Evolutionary conservation across 2,888 invertebrate species (phyloP).

Genomic region (Craniophora ligustri): DNA sequence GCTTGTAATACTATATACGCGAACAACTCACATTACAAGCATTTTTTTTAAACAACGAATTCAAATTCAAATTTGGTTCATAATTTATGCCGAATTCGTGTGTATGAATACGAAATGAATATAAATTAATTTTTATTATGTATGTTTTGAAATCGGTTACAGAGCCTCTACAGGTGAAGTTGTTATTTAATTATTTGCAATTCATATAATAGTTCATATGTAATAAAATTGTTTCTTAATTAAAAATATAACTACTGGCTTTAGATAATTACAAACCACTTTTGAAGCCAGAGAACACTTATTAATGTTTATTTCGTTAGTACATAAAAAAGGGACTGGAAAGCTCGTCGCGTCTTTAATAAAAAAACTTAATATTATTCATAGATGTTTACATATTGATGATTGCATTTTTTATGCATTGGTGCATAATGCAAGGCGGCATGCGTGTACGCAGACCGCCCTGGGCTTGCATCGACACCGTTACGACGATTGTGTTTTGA

Average conservation of each 20-base stretch:
- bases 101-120: constrained; percentile 26
- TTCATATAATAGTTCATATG: constrained; percentile 11
- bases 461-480: constrained; percentile 71
- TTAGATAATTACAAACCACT: background rate
- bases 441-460: constrained; percentile 57
- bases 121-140: constrained; percentile 24
- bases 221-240: constrained; percentile 7
- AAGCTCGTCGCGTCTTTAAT: constrained; percentile 24
- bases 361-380: constrained; percentile 49
- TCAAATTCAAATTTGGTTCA: constrained; percentile 20
- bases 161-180: constrained; percentile 3
- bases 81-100: constrained; percentile 29
- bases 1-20: background rate
- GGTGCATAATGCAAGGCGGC: constrained; percentile 73
- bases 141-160: constrained; percentile 31
- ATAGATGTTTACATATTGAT: constrained; percentile 66
- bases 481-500: constrained; percentile 84
- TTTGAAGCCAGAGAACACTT: no score
- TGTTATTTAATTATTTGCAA: constrained; percentile 19
- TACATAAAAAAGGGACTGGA: constrained; percentile 6
- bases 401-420: constrained; percentile 71
- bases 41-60: constrained; percentile 2
- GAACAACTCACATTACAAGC: background rate
- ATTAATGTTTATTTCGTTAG: background rate
- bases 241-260: background rate